Conservation (phyloP, 2,888 invertebrate species). For the Acrobasis consociella region DNA sequence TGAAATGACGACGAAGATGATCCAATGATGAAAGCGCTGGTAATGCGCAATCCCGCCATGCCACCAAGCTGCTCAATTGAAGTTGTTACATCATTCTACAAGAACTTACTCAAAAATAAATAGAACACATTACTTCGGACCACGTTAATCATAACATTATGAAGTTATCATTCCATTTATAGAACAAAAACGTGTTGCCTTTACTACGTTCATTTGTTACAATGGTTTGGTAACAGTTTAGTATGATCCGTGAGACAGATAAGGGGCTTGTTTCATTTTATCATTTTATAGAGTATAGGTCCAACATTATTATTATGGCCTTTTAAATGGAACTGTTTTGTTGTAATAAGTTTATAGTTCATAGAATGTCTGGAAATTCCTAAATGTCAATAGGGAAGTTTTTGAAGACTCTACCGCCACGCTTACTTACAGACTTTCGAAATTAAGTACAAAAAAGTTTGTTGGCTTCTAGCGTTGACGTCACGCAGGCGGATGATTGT, state of each 20-base stretch:
- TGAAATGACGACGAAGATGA: too few species aligned
- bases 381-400: too few species aligned
- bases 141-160: constrained; percentile 11
- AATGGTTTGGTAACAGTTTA: constrained; percentile 14
- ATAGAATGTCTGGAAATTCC: neutral
- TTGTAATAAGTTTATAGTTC: neutral
- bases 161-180: constrained; percentile 18
- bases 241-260: constrained; percentile 13
- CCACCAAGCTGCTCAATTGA: too few species aligned
- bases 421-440: too few species aligned
- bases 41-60: too few species aligned
- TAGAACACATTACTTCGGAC: neutral
- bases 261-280: constrained; percentile 6
- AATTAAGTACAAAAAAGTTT: too few species aligned
- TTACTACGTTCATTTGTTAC: constrained; percentile 16
- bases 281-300: neutral
- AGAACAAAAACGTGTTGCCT: constrained; percentile 18
- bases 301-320: constrained; percentile 1
- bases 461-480: too few species aligned
- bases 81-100: neutral
- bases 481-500: too few species aligned
- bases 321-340: constrained; percentile 3
- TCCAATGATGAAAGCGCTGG: too few species aligned
- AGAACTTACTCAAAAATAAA: neutral
- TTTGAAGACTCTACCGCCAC: too few species aligned